Base-by-base conservation (phyloP, 2,797 vertebrate genomes). In the Ctenopoma multispine region DNA sequence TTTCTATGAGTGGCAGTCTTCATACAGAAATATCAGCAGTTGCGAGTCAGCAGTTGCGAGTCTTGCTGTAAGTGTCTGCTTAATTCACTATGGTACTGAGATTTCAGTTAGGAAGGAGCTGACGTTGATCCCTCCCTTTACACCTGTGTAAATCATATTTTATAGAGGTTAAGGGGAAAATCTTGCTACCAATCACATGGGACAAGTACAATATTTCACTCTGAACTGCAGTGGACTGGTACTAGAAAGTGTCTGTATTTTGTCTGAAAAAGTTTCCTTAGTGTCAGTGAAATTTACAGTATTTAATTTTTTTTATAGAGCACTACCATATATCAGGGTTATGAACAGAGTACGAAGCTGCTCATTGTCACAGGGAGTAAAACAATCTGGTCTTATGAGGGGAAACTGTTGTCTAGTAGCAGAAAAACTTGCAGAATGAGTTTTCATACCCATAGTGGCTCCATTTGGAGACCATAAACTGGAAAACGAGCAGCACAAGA, bases 401-500 rank as follows among this genome's bases (percentile, higher is more conserved):
- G 46, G 34, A 66, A 75, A 29, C 15, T 70, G 34, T 6, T 14
- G 48, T 4, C 40, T 34, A 24, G 34, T 7, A 48, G 27, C 53
- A 40, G 21, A 24, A 18, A 17, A 29, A 20, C 49, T 3, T 17
- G 15, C 15, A 43, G 11, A 44, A 59, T 29, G 27, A 9, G 21
- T 57, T 53, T 50, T 41, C 46, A 17, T 47, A 8, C 59, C 24
- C 41, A 38, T 21, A 34, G 3, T 13, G 4, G 11, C 44, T 75
- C 20, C 44, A 47, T 72, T 70, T 69, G 60, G 50, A 56, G 54
- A 48, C 34, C 41, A 47, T 38, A 27, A 72, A 77, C n/a, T 65
- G 58, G 31, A 79, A 80, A 81, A 75, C 44, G 21, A 66, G 63
- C 34, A 46, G 43, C 43, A 57, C 54, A 29, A 48, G 38, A 72